Evolutionary conservation across 1,140 invertebrate genomes (phyloP), one percentile per base, ranked within the genome.

Genomic region (Marisa cornuarietis): DNA sequence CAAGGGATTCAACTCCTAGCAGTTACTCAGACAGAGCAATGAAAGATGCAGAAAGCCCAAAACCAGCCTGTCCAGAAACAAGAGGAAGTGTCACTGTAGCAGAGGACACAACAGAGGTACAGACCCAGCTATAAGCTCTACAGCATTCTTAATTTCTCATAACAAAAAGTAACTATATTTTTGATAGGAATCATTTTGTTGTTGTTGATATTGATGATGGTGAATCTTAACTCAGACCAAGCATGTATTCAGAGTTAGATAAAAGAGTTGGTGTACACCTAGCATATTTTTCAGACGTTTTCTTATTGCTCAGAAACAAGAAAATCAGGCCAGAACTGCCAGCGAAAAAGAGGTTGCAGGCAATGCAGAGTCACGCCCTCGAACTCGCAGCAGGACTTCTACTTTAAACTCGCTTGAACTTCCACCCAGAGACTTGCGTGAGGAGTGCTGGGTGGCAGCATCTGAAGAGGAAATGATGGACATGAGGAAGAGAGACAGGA

Each of bases 381-480:
- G 79, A 66, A 68, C 54, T 8, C 72, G 79, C 13, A 83, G 82
- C 71, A 68, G 82, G 5, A 80, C 76, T n/a, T 74, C 75, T 58
- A 86, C 85, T 0, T 83, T 87, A 14, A 83, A 81, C 72, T 85
- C 84, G 58, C 82, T 90, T 42, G 83, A 86, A 71, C 83, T 82
- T 14, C 90, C 90, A 26, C 80, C 85, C 3, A 63, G 73, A 14
- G 88, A 89, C 77, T 72, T 83, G 9, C 79, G 84, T 65, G 81
- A 81, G n/a, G 88, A 90, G 71, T 74, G 79, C 49, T 79, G 86
- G 74, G 81, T 88, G 5, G 68, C 87, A 14, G 68, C 79, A 18
- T 88, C 88, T n/a, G 83, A 85, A 11, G 90, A 91, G 74, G 87
- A 84, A 10, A 88, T 89, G 89, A 81, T 90, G 14, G 89, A 90